Percentiles rank a stretch among this genome's conserved stretches.
These are phyloP conservation scores for Taeniopygia guttata DNA, from an alignment of 2,797 vertebrate genomes.

Conservation along the genomic window DNA sequence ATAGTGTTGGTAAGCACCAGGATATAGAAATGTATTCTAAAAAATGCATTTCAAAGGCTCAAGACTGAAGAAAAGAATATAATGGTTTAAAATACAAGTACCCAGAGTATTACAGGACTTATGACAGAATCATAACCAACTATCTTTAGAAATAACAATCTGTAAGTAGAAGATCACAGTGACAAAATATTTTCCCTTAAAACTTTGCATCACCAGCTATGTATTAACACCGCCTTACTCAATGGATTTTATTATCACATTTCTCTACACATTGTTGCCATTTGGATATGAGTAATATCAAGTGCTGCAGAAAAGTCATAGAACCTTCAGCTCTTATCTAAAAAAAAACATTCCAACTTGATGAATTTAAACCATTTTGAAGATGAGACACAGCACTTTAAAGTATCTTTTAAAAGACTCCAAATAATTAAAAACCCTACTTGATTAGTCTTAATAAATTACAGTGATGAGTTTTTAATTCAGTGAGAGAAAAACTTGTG, in stretches of 20 bases:
- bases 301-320: not conserved
- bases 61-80: not conserved
- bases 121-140: not conserved
- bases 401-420: not conserved
- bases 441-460: not conserved
- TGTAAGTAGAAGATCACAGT: not conserved
- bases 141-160: not conserved
- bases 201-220: not conserved
- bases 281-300: conserved; percentile 11
- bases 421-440: not conserved
- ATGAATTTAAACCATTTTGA: not conserved
- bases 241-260: not conserved
- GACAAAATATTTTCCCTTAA: not conserved
- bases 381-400: not conserved
- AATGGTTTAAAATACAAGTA: not conserved
- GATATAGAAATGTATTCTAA: not conserved
- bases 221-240: not conserved
- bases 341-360: not conserved
- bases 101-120: not conserved
- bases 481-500: not conserved
- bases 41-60: not conserved
- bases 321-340: not conserved
- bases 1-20: not conserved
- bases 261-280: not conserved
- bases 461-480: not conserved